Conservation (phyloP, 1,140 invertebrate species). For the Brachionus manjavacas region DNA sequence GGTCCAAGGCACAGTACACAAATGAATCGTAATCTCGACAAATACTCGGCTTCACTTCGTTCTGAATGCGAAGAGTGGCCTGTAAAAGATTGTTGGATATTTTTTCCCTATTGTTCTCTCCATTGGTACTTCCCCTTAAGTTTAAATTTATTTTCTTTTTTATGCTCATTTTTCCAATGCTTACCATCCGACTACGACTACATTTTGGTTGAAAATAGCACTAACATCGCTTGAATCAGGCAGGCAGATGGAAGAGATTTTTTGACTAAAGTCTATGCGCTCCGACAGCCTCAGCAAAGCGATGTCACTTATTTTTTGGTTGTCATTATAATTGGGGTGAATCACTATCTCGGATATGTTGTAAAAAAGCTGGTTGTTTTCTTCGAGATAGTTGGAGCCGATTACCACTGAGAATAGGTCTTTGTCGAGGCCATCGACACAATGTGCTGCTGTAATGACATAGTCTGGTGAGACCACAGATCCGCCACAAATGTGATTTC, state of each 20-base stretch:
- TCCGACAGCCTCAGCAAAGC: background rate
- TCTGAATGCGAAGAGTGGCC: background rate
- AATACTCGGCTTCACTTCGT: background rate
- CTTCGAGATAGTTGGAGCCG: background rate
- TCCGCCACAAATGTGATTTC: background rate
- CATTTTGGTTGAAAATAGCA: background rate
- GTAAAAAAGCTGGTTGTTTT: background rate
- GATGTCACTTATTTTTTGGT: background rate
- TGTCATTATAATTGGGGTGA: background rate
- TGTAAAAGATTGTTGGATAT: background rate
- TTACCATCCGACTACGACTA: background rate
- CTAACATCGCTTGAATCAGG: background rate
- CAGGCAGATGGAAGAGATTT: background rate
- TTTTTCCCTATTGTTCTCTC: background rate
- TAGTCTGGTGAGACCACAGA: background rate
- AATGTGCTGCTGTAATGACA: conserved; percentile 5
- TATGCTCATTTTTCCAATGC: background rate
- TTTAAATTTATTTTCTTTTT: background rate
- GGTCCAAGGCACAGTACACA: background rate
- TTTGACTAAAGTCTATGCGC: background rate
- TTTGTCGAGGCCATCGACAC: background rate
- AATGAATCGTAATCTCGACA: background rate
- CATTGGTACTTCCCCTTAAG: conserved; percentile 17
- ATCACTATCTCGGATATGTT: background rate
- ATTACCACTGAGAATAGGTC: background rate